Evolutionary conservation across 37 sponge, comb jelly and placozoan species (phyloP), one percentile per base, ranked within the genome.

Genomic region (Mnemiopsis leidyi): DNA sequence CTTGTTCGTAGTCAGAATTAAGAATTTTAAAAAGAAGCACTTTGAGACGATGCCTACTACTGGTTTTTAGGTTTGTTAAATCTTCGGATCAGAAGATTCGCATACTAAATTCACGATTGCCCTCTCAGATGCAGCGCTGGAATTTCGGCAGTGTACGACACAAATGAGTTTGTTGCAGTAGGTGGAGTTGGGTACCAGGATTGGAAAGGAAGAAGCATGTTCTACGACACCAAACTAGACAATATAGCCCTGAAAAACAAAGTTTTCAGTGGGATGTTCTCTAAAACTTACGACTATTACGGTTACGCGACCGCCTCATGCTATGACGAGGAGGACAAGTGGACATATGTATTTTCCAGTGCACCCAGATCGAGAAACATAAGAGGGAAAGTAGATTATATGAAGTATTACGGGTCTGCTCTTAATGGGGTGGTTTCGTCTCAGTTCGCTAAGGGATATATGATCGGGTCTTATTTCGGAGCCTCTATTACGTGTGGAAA

Each of bases 401-500:
- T 85, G 0, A 85, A 33, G 61, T 71, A 28, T n/a, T 34, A 34
- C 36, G 26, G 32, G 0, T 25, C 73, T 28, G 21, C 36, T 16
- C 0, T 9, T 32, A 31, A 28, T 1, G 26, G 18, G 3, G 32
- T 77, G 79, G 18, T 31, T 18, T 13, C 36, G 26, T 31, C 36
- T 9, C 36, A 26, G 1, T 34, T 77, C 0, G 79, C 79, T 20
- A 77, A 3, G 36, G 79, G 79, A 5, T 13, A 13, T 9, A 28
- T 0, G 20, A 32, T 77, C n/a, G 90, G 90, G 23, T 35, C 30
- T 5, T 85, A 85, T 25, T 38, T 40, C 23, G 90, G 90, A 9
- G 90, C 90, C n/a, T 13, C 90, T 85, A 61, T 85, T 1, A 40
- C 90, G 21, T 85, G 90, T 85, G 90, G 90, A 13, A 23, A 38